Evolutionary conservation across 2,888 invertebrate genomes (phyloP).

Genomic region (Bruchidius siliquastri): DNA sequence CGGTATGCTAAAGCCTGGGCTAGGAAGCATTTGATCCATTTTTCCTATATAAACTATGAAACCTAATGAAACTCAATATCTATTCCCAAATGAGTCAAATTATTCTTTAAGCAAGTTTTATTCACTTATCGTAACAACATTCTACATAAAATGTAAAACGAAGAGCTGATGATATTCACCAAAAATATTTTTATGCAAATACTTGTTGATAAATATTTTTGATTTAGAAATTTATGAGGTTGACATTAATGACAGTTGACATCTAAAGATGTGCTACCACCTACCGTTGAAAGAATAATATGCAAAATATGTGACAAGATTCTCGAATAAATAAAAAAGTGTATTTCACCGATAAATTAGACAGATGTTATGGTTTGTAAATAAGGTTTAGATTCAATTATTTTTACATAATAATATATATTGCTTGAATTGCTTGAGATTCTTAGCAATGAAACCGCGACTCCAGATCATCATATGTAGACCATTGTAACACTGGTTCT

Average conservation of each 20-base stretch:
- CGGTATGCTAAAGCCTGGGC: constrained; percentile 84
- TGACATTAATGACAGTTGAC: neutral
- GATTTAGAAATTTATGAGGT: no score
- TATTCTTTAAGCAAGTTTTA: neutral
- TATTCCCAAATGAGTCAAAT: neutral
- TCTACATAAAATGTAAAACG: neutral
- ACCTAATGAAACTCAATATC: neutral
- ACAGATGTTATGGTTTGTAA: no score
- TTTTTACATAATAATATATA: no score
- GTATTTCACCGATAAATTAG: no score
- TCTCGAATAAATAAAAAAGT: no score
- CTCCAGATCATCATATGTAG: neutral
- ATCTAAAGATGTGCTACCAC: no score
- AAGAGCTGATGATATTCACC: neutral
- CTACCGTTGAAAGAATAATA: no score
- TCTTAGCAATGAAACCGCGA: no score
- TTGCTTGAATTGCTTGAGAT: no score
- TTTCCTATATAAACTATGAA: constrained; percentile 26
- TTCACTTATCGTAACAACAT: neutral
- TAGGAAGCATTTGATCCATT: constrained; percentile 89
- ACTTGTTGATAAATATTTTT: neutral
- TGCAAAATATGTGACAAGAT: no score
- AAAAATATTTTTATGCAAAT: neutral
- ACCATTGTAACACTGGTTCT: neutral
- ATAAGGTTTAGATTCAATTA: no score